Percentiles rank a stretch among this genome's conserved stretches.
Evolutionary conservation across 2,888 invertebrate species (phyloP).

Genomic region (Pheosia tremula): DNA sequence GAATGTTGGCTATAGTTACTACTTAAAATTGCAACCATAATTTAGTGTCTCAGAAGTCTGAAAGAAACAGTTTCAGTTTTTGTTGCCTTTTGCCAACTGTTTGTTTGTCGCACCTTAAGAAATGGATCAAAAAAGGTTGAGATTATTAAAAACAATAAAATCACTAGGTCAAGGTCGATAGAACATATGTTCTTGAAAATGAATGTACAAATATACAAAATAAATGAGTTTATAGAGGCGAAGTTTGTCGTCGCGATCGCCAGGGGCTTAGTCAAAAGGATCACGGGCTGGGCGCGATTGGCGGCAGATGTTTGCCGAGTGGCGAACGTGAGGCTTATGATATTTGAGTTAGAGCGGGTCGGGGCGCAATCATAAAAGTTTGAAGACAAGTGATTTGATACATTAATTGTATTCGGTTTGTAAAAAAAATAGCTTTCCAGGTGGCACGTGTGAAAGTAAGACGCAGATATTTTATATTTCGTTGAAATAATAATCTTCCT

Average conservation of each 20-base stretch:
- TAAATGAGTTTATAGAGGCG: slow-evolving; percentile 48
- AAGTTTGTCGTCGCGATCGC: slow-evolving; percentile 52
- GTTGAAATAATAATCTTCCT: no score
- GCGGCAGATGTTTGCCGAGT: slow-evolving; percentile 57
- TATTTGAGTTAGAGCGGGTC: slow-evolving; percentile 60
- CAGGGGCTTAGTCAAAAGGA: slow-evolving; percentile 49
- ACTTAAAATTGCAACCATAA: no score
- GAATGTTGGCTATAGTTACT: no score
- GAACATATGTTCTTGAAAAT: neutral
- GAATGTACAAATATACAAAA: neutral
- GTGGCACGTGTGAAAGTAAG: neutral
- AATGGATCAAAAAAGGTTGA: no score
- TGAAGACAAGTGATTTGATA: neutral
- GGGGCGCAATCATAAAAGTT: slow-evolving; percentile 4
- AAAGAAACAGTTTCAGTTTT: no score
- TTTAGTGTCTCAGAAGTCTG: no score
- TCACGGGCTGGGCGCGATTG: slow-evolving; percentile 54
- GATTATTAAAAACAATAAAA: no score
- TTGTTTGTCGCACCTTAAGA: no score
- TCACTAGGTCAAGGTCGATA: no score
- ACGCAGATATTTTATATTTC: no score
- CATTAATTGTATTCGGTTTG: slow-evolving; percentile 5
- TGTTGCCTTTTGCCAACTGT: no score
- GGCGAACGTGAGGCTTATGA: slow-evolving; percentile 61
- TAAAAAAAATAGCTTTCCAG: neutral